Evolutionary conservation across 2,113 vertebrate genomes (phyloP).

Genomic region (Cyphomyrus discorhynchus): DNA sequence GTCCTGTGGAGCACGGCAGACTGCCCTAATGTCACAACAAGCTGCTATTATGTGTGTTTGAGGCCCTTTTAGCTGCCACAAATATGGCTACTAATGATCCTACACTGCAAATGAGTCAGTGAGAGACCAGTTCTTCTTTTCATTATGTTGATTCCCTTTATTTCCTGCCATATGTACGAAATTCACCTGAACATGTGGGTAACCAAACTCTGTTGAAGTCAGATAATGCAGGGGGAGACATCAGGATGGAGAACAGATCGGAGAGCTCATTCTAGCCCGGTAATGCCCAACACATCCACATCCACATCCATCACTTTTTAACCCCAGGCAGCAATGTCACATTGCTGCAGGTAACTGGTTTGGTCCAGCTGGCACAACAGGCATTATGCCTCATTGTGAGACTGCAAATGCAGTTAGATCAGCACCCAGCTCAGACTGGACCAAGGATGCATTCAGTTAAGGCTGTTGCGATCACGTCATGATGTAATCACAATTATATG

Average conservation of each 20-base stretch:
- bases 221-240: background rate
- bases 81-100: background rate
- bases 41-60: background rate
- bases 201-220: background rate
- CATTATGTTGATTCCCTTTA: too few species aligned
- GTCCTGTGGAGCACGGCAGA: background rate
- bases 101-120: background rate
- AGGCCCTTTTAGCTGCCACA: background rate
- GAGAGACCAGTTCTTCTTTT: background rate
- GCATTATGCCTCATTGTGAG: constrained; percentile 53
- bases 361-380: constrained; percentile 82
- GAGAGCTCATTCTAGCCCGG: background rate
- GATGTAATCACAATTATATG: too few species aligned
- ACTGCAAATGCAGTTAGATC: constrained; percentile 98
- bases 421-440: constrained; percentile 92
- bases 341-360: constrained; percentile 84
- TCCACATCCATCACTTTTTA: too few species aligned
- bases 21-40: background rate
- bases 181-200: background rate
- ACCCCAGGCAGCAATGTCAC: constrained; percentile 68
- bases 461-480: too few species aligned
- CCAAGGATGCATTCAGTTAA: constrained; percentile 72
- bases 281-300: too few species aligned
- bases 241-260: background rate
- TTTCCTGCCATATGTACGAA: background rate